Evolutionary conservation across 2,888 invertebrate genomes (phyloP).

Genomic region (Oligia strigilis): DNA sequence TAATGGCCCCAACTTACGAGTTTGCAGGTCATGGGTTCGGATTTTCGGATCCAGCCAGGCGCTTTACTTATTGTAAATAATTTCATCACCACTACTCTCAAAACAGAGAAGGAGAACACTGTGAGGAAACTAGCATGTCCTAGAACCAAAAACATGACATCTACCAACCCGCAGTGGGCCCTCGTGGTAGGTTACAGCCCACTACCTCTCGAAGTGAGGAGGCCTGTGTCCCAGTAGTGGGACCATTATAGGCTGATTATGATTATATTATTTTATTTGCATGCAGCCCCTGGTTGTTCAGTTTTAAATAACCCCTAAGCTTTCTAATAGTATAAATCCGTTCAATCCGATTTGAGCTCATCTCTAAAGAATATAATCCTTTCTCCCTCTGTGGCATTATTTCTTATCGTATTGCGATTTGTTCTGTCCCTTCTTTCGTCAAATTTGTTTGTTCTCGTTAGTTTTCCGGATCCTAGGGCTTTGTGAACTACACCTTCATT

Average conservation of each 20-base stretch:
- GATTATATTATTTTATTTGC: neutral
- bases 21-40: too few relatives aligned
- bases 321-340: constrained; percentile 27
- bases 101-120: too few relatives aligned
- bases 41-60: too few relatives aligned
- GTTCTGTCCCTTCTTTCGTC: neutral
- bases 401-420: neutral
- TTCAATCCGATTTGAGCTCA: constrained; percentile 43
- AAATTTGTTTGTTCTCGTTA: too few relatives aligned
- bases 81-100: too few relatives aligned
- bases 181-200: neutral
- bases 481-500: too few relatives aligned
- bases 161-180: too few relatives aligned
- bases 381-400: neutral
- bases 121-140: too few relatives aligned
- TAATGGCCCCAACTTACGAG: too few relatives aligned
- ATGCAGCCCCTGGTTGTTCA: neutral
- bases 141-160: too few relatives aligned
- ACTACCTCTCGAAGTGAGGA: neutral
- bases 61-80: too few relatives aligned
- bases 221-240: neutral
- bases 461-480: too few relatives aligned
- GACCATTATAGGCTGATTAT: neutral
- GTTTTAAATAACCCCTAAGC: constrained; percentile 15
- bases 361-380: constrained; percentile 22